phyloP scores from a whole-genome alignment of 2,888 invertebrate genomes.

The Lymantria monacha region DNA sequence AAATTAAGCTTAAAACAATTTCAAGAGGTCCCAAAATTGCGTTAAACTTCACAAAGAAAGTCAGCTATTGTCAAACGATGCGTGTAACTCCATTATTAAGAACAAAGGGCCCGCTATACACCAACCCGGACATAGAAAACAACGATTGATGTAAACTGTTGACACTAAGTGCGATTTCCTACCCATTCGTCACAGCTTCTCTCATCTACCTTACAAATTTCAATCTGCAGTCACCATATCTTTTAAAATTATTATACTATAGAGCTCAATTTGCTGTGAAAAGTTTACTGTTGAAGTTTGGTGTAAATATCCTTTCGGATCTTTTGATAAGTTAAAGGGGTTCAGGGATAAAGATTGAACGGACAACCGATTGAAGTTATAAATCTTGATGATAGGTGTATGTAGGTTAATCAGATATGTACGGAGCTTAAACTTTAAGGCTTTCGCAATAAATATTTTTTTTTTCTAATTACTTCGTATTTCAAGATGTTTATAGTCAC shows the following conservation, averaged over 20 bases:
- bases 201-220: slow-evolving; percentile 52
- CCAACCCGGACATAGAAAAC: slow-evolving; percentile 20
- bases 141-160: slow-evolving; percentile 65
- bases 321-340: slow-evolving; percentile 50
- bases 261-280: slow-evolving; percentile 33
- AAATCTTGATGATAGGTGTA: slow-evolving; percentile 42
- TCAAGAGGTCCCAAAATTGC: slow-evolving; percentile 3
- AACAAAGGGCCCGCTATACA: slow-evolving; percentile 54
- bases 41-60: slow-evolving; percentile 6
- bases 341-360: slow-evolving; percentile 35
- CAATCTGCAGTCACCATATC: slow-evolving; percentile 8
- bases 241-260: slow-evolving; percentile 19
- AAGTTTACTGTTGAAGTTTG: neutral
- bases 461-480: neutral
- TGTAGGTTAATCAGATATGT: slow-evolving; percentile 31
- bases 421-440: neutral
- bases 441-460: neutral
- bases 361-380: slow-evolving; percentile 41
- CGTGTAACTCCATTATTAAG: slow-evolving; percentile 60
- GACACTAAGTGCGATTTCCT: slow-evolving; percentile 78
- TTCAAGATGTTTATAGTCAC: too few relatives aligned
- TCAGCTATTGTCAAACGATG: slow-evolving; percentile 26
- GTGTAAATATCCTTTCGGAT: slow-evolving; percentile 50
- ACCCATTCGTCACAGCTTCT: slow-evolving; percentile 65
- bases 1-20: slow-evolving; percentile 5